These are phyloP conservation scores for Parasteatoda lunata DNA, from an alignment of 2,888 invertebrate species.

Conservation along the genomic window DNA sequence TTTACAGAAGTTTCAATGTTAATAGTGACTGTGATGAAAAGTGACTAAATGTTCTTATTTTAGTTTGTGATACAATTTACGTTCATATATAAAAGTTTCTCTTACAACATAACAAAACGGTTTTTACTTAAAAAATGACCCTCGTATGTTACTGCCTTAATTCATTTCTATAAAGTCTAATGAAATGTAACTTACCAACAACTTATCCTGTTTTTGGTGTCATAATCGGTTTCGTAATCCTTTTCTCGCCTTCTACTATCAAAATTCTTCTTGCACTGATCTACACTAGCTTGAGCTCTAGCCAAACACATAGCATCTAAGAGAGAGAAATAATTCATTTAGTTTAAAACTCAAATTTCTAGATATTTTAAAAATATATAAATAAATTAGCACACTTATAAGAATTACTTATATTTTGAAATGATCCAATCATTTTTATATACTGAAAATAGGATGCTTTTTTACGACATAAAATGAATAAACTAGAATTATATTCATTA, in stretches of 20 bases:
- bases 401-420: no score
- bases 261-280: constrained; percentile 39
- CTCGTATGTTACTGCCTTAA: background rate
- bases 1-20: no score
- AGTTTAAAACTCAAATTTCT: no score
- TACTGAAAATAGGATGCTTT: no score
- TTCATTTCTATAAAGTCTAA: background rate
- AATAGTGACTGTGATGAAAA: background rate
- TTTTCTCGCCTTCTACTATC: constrained; percentile 39
- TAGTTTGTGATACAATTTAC: no score
- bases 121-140: no score
- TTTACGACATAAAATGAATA: no score
- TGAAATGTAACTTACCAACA: constrained; percentile 42
- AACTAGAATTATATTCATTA: no score
- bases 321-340: background rate
- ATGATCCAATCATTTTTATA: no score
- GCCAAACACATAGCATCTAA: constrained; percentile 52
- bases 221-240: constrained; percentile 35
- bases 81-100: background rate
- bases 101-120: background rate
- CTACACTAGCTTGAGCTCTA: constrained; percentile 10
- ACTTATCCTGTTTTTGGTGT: constrained; percentile 16
- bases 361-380: no score
- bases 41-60: no score
- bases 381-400: no score